A percentile compares a stretch with the other conserved stretches of the same genome.
Evolutionary conservation across 2,888 invertebrate species (phyloP).

Genomic region (Galeruca laticollis): DNA sequence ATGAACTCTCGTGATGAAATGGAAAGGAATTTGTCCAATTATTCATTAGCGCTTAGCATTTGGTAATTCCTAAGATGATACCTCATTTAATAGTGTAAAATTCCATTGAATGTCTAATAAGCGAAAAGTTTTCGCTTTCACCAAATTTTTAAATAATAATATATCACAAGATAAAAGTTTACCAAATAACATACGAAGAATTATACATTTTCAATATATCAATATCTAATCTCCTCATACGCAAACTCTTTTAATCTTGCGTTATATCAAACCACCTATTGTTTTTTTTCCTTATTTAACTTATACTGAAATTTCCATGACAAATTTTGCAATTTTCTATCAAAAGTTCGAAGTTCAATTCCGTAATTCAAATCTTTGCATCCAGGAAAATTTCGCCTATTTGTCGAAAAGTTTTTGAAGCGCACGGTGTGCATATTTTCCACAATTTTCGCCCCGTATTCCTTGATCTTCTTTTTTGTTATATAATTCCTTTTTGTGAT

Average conservation of each 20-base stretch:
- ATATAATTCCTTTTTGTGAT: background rate
- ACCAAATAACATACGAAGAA: no score
- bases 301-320: background rate
- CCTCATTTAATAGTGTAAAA: no score
- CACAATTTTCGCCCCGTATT: background rate
- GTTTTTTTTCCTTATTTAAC: background rate
- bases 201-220: background rate
- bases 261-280: background rate
- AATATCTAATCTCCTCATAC: background rate
- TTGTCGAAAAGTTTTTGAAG: conserved; percentile 14
- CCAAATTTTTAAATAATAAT: background rate
- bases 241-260: background rate
- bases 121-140: background rate
- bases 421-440: background rate
- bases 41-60: no score
- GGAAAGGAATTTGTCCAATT: no score
- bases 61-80: no score
- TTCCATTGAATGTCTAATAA: no score
- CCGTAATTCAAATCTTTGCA: conserved; percentile 2
- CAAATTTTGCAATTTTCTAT: background rate
- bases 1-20: no score
- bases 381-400: background rate
- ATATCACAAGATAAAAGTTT: no score
- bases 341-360: conserved; percentile 5
- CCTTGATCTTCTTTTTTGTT: background rate